phyloP scores from a whole-genome alignment of 1,140 invertebrate species.

The Aphelinus certus region DNA sequence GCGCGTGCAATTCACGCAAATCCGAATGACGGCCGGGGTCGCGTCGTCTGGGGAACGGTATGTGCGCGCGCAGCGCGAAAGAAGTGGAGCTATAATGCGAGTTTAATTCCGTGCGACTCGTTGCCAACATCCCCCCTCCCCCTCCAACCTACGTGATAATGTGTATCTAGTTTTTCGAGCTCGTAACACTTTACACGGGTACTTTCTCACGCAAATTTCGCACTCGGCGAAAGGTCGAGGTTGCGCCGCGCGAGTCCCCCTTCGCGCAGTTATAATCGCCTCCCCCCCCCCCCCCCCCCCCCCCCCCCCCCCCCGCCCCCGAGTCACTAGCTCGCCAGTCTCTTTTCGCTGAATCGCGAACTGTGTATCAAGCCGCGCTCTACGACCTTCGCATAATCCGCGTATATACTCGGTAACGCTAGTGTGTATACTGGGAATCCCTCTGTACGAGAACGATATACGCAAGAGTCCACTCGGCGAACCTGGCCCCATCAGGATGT shows the following conservation, averaged over 20 bases:
- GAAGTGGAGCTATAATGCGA: constrained; percentile 24
- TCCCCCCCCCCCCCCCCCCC: background rate
- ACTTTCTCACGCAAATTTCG: constrained; percentile 26
- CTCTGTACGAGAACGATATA: no score
- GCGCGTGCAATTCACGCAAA: background rate
- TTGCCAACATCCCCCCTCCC: background rate
- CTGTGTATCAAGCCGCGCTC: no score
- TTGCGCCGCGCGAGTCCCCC: background rate
- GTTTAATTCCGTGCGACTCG: constrained; percentile 21
- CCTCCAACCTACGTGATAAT: background rate
- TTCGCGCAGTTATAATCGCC: constrained; percentile 7
- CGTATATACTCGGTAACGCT: no score
- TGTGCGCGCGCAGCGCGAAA: background rate
- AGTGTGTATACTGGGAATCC: no score
- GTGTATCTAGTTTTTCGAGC: constrained; percentile 29
- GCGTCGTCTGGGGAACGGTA: background rate
- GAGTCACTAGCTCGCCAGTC: no score
- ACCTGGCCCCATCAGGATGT: no score
- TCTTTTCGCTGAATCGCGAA: no score
- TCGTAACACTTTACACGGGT: constrained; percentile 23
- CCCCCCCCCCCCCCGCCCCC: background rate
- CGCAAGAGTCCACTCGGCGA: no score
- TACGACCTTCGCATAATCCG: no score
- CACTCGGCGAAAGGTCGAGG: constrained; percentile 30
- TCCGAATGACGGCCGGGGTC: no score